These are phyloP conservation scores for Phainopepla nitens DNA, from an alignment of 2,113 vertebrate species.

Conservation along the genomic window DNA sequence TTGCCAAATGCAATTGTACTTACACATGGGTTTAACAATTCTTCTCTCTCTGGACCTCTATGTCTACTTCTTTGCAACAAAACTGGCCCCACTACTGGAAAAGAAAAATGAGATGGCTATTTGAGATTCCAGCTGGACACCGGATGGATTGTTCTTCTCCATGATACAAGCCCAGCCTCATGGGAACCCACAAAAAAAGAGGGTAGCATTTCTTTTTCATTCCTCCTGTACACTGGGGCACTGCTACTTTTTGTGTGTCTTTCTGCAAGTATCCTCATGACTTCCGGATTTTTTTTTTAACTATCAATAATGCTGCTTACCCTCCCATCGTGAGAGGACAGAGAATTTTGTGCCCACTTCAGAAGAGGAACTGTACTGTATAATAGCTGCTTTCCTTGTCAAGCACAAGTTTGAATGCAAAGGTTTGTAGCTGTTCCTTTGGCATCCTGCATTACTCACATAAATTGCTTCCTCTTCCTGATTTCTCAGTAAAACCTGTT, in stretches of 20 bases:
- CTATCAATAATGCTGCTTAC: not conserved
- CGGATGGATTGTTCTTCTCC: not conserved
- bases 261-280: not conserved
- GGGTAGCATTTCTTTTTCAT: not conserved
- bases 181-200: not conserved
- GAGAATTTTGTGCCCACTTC: not conserved
- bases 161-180: not conserved
- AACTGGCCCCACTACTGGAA: not conserved
- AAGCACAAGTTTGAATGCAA: not conserved
- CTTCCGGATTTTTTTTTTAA: not conserved
- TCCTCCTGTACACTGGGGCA: not conserved
- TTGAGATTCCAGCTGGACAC: conserved; percentile 26
- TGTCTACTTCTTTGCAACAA: not conserved
- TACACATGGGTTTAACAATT: not conserved
- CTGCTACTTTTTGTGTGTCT: not conserved
- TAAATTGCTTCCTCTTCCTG: not conserved
- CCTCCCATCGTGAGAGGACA: not conserved
- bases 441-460: not conserved
- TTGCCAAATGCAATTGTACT: not conserved
- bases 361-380: not conserved
- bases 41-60: not conserved
- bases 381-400: not conserved
- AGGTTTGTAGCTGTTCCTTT: not conserved
- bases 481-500: not conserved
- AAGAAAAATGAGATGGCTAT: conserved; percentile 11